Percentiles rank a stretch among this genome's conserved stretches.
Conservation (phyloP, 2,888 invertebrate genomes). For the Sinhomidia bicolor region DNA sequence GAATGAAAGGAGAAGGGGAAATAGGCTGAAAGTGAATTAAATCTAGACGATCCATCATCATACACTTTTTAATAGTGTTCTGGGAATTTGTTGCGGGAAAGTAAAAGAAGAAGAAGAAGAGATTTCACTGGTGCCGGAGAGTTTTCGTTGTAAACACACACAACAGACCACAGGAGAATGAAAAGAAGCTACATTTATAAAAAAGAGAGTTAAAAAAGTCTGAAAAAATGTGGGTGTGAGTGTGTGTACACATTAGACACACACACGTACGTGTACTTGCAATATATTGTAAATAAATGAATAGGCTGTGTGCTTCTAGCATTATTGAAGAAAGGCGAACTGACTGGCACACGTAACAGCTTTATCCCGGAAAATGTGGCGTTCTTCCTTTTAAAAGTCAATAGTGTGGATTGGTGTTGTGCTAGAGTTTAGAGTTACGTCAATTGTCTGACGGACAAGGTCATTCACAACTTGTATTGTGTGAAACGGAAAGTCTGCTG, state of each 20-base stretch:
- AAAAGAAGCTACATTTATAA: background rate
- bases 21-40: conserved; percentile 63
- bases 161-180: background rate
- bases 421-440: no score
- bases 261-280: background rate
- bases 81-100: conserved; percentile 44
- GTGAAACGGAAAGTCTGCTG: no score
- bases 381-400: no score
- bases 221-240: conserved; percentile 1
- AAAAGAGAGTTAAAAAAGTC: background rate
- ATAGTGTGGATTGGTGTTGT: background rate
- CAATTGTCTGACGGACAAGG: conserved; percentile 6
- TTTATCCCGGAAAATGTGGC: no score
- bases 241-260: background rate
- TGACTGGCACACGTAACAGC: no score
- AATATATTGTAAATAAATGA: background rate
- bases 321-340: background rate
- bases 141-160: conserved; percentile 3
- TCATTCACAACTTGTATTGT: background rate
- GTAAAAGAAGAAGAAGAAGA: background rate
- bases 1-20: conserved; percentile 20
- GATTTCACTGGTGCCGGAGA: background rate
- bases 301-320: background rate
- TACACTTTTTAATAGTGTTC: conserved; percentile 62
- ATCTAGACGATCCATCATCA: conserved; percentile 65